Evolutionary conservation across 2,888 invertebrate genomes (phyloP), one percentile per base, ranked within the genome.

Genomic region (Lasioglossum lativentre): DNA sequence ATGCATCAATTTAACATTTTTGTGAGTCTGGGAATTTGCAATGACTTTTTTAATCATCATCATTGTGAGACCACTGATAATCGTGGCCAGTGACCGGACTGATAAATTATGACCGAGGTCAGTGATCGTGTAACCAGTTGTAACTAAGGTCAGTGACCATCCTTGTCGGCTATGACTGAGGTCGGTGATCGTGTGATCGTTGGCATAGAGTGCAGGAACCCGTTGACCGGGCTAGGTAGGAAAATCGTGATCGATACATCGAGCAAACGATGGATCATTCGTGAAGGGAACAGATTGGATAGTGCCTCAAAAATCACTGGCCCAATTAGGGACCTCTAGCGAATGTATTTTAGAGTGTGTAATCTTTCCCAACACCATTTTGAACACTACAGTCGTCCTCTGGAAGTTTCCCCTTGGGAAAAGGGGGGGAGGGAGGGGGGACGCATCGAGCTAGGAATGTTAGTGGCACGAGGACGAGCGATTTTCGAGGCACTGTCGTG

Each of bases 181-280:
- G 45, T 5, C 63, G 0, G 30, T 66, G 14, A 34, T 19, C 63
- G 63, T 23, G 27, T 72, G 27, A 76, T 75, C 63, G 66, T 66
- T 76, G 59, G 14, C 63, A 34, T 47, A 71, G 66, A 70, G 42
- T 38, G 6, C 40, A 45, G 63, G 68, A 79, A 83, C 75, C 70
- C 73, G 81, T 83, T 71, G 83, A 76, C 72, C 68, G 83, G 66
- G 78, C 27, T 34, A 71, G 72, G 23, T 78, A 77, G 75, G 52
- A n/a, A 72, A 66, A 72, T 85, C 78, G 77, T 72, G 80, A 70
- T 38, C 73, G 73, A 79, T 78, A 66, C 76, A 78, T 68, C 70
- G 56, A 80, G 34, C 38, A 23, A 23, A 68, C 68, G 38, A 38
- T 68, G 38, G 38, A 68, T 38, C 68, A 38, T 68, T 34, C 38